phyloP scores from a whole-genome alignment of 2,797 vertebrate genomes.

The Gambusia yucatana region DNA sequence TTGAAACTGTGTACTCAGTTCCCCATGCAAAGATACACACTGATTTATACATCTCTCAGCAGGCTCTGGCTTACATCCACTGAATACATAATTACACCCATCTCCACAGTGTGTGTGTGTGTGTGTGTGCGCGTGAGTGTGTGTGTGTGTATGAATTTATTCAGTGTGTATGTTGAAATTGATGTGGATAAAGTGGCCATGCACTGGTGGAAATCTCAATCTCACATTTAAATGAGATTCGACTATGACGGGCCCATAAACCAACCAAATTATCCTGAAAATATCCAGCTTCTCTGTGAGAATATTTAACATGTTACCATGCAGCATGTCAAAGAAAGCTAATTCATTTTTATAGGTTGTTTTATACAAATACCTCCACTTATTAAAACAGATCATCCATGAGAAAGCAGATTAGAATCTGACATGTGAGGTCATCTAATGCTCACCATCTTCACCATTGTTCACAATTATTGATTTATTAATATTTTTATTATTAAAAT shows the following conservation, averaged over 20 bases:
- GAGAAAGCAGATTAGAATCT: neutral
- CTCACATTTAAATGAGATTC: constrained; percentile 47
- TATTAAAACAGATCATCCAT: constrained; percentile 3
- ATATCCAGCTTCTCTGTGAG: constrained; percentile 11
- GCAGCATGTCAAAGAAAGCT: constrained; percentile 15
- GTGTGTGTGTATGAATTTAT: neutral
- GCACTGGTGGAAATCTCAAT: constrained; percentile 46
- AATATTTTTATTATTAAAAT: neutral
- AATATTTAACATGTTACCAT: constrained; percentile 20
- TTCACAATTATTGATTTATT: neutral
- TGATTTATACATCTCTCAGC: constrained; percentile 39
- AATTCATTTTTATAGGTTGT: constrained; percentile 31
- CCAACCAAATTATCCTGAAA: constrained; percentile 9
- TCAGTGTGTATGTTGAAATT: constrained; percentile 20
- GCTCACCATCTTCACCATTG: neutral
- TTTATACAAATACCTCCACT: neutral
- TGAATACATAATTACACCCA: constrained; percentile 33
- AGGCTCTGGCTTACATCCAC: constrained; percentile 38
- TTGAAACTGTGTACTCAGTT: constrained; percentile 41
- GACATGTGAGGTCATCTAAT: neutral
- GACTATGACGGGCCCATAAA: constrained; percentile 33
- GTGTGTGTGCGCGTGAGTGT: no score
- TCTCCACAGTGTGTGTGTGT: constrained; percentile 12
- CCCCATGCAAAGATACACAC: constrained; percentile 16
- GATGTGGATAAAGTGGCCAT: constrained; percentile 47